Conservation (phyloP, 1,140 invertebrate species). For the Conus betulinus region DNA sequence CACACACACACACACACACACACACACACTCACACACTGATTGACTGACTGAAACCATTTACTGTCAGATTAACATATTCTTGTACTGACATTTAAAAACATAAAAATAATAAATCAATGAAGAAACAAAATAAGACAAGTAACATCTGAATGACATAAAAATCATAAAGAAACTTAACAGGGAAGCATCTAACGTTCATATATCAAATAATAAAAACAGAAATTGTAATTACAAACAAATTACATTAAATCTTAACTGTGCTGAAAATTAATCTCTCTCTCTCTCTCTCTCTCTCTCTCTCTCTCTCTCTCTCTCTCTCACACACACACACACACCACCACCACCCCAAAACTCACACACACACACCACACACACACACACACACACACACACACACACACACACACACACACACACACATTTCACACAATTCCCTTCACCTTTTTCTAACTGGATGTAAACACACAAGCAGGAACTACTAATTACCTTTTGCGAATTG, state of each 20-base stretch:
- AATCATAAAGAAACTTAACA: too few relatives aligned
- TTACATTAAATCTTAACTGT: background rate
- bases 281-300: background rate
- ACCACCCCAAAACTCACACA: background rate
- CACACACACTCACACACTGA: background rate
- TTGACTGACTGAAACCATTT: background rate
- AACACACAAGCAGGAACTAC: too few relatives aligned
- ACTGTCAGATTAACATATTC: too few relatives aligned
- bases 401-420: background rate
- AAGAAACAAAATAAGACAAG: too few relatives aligned
- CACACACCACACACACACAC: slow-evolving; percentile 1
- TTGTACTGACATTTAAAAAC: too few relatives aligned
- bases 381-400: slow-evolving; percentile 3
- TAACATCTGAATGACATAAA: too few relatives aligned
- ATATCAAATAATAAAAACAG: background rate
- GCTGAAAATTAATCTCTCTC: background rate
- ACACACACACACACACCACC: background rate
- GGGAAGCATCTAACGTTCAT: too few relatives aligned
- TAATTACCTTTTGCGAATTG: slow-evolving; percentile 88
- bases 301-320: too few relatives aligned
- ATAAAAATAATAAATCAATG: too few relatives aligned
- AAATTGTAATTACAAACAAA: background rate
- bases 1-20: too few relatives aligned
- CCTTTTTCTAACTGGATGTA: too few relatives aligned
- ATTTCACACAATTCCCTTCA: too few relatives aligned